Percentiles rank a stretch among this genome's conserved stretches.
phyloP scores from a whole-genome alignment of 1,140 invertebrate species.

The Subanguina moxae region DNA sequence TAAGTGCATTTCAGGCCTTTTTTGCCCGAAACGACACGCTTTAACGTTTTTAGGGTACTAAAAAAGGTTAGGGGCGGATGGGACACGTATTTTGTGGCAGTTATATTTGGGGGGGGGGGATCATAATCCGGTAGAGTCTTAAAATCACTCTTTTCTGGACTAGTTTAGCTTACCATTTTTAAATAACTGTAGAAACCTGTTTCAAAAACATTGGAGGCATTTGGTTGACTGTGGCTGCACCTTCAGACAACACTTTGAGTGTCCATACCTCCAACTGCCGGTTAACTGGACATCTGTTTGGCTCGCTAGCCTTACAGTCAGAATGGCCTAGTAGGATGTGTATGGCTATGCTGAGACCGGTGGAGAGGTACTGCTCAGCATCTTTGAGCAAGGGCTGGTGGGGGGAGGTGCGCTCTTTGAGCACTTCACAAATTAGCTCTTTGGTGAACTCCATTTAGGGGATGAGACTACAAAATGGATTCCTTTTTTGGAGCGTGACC shows the following conservation, averaged over 20 bases:
- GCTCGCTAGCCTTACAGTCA: slow-evolving; percentile 14
- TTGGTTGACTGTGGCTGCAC: not conserved
- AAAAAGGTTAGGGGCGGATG: no score
- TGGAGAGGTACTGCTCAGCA: slow-evolving; percentile 11
- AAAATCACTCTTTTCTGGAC: no score
- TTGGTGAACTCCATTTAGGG: slow-evolving; percentile 7
- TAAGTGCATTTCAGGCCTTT: no score
- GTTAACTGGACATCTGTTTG: slow-evolving; percentile 1
- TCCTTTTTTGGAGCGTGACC: slow-evolving; percentile 13
- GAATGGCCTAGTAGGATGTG: slow-evolving; percentile 20
- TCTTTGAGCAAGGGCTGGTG: slow-evolving; percentile 3
- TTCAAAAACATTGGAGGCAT: slow-evolving; percentile 8
- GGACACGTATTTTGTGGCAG: no score
- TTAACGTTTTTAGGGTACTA: no score
- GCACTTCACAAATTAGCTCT: slow-evolving; percentile 3
- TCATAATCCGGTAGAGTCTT: no score
- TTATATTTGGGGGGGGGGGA: no score
- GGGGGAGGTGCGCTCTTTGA: not conserved
- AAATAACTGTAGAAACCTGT: no score
- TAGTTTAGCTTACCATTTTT: no score
- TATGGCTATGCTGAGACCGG: slow-evolving; percentile 8
- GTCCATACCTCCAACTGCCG: slow-evolving; percentile 18
- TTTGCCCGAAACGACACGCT: no score
- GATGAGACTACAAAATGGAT: not conserved
- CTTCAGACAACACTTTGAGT: slow-evolving; percentile 3